Base-by-base conservation (phyloP, 2,888 invertebrate species). In the Cotesia congregata region DNA sequence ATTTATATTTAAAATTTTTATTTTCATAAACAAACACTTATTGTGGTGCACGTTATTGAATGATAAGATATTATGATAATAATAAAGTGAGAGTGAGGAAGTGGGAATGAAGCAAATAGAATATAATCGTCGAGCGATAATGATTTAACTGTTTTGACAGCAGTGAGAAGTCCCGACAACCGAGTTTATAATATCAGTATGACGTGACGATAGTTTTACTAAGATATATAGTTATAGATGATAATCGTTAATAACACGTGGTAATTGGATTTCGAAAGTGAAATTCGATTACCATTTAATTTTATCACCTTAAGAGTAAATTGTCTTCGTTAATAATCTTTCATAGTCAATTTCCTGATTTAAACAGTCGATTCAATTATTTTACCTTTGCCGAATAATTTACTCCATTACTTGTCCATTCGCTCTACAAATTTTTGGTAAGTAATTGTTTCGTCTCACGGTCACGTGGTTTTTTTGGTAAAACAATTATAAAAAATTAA, bases 221-320 rank as follows among this genome's bases (percentile, higher is more conserved):
- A 50, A 41, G 67, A 69, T 67, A 15, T 60, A 61, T 30, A 17
- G 62, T 3, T 41, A 61, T 39, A n/a, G 15, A 4, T 17, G 39
- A 65, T 62, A 20, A 64, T 17, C 40, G 15, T 41, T 72, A 41
- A 72, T 72, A 40, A 64, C 17, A 41, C 64, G 41, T 6, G 41
- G 72, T 62, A 72, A 76, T 76, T 76, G 72, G 68, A 72, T 72
- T 61, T 72, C 38, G 67, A 30, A 68, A 62, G 39, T 17, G 69
- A 69, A 73, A 73, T 69, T 50, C 17, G 40, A 77, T 69, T 69
- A 68, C 17, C 17, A 40, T 15, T 50, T 50, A 59, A 40, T 15
- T 59, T 71, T 62, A 38, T 39, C 15, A 38, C 62, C 40, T 20
- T 6, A 15, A 6, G 64, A 72, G 64, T 72, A 2, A 17, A 64